These are phyloP conservation scores for Masnerella sp. DNA, from an alignment of 2,888 invertebrate genomes.

Conservation along the genomic window DNA sequence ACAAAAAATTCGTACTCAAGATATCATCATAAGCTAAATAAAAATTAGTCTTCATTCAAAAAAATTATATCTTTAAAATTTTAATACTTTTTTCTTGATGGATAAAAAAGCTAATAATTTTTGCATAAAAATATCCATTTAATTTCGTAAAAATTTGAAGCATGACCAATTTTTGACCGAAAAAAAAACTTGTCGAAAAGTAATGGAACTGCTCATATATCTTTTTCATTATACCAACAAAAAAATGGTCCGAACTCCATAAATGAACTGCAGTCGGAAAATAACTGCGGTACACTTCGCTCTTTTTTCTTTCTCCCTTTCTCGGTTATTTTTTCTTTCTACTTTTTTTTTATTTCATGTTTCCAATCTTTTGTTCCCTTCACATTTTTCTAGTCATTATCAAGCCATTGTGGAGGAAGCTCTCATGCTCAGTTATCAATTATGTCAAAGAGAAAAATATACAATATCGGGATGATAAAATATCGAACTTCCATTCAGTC, in stretches of 20 bases:
- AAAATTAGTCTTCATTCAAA: too few species aligned
- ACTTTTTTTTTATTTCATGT: constrained; percentile 40
- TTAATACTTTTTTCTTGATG: too few species aligned
- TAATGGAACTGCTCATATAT: too few species aligned
- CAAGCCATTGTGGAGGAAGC: constrained; percentile 47
- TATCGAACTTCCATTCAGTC: constrained; percentile 47
- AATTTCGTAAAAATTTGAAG: too few species aligned
- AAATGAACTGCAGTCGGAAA: constrained; percentile 34
- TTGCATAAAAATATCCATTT: too few species aligned
- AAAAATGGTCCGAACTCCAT: constrained; percentile 7
- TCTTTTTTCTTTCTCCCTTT: constrained; percentile 4
- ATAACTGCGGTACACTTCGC: constrained; percentile 16
- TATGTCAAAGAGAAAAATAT: constrained; percentile 55
- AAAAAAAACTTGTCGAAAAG: too few species aligned
- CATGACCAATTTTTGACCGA: too few species aligned
- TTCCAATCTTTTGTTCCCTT: constrained; percentile 50
- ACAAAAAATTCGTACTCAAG: too few species aligned
- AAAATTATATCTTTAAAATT: too few species aligned
- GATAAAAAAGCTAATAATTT: too few species aligned
- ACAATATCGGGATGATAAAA: constrained; percentile 56
- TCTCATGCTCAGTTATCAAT: constrained; percentile 57
- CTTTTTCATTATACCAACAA: constrained; percentile 10
- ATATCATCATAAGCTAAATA: too few species aligned
- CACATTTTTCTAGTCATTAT: constrained; percentile 58
- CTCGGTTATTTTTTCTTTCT: constrained; percentile 7